Conservation (phyloP, 2,113 vertebrate genomes). For the Lichenostomus cassidix region DNA sequence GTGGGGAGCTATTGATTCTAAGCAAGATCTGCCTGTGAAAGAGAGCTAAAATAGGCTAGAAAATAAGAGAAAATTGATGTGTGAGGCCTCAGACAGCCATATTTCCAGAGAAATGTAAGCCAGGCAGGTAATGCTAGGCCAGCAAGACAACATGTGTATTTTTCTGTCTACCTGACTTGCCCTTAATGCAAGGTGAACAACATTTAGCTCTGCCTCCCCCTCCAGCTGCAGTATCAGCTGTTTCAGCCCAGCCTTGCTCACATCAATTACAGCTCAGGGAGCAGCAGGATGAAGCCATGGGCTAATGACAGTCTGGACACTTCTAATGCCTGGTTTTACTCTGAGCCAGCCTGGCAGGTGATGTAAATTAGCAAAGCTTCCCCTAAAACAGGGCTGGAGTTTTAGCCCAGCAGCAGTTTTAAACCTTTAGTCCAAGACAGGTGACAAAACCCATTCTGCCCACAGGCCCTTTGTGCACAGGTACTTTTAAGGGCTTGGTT, state of each 20-base stretch:
- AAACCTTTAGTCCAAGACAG: not conserved
- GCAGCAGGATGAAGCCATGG: not conserved
- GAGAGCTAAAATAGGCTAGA: not conserved
- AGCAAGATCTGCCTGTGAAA: not conserved
- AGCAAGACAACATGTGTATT: not conserved
- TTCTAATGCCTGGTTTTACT: not conserved
- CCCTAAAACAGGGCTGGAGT: not conserved
- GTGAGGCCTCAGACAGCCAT: not conserved
- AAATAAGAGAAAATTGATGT: conserved; percentile 19
- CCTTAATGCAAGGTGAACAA: not conserved
- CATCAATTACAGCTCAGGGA: not conserved
- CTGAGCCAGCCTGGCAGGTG: not conserved
- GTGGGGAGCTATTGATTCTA: conserved; percentile 31
- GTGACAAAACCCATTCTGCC: not conserved
- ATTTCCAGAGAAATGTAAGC: not conserved
- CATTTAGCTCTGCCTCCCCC: not conserved
- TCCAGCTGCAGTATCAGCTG: not conserved
- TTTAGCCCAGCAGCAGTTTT: not conserved
- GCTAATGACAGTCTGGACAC: not conserved
- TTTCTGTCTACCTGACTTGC: not conserved
- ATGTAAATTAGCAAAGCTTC: not conserved
- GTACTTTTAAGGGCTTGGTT: not conserved
- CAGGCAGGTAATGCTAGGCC: not conserved
- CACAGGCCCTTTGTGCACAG: too few relatives aligned
- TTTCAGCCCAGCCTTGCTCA: not conserved